Conservation (phyloP, 2,797 vertebrate species). For the Halcyon chelicuti region DNA sequence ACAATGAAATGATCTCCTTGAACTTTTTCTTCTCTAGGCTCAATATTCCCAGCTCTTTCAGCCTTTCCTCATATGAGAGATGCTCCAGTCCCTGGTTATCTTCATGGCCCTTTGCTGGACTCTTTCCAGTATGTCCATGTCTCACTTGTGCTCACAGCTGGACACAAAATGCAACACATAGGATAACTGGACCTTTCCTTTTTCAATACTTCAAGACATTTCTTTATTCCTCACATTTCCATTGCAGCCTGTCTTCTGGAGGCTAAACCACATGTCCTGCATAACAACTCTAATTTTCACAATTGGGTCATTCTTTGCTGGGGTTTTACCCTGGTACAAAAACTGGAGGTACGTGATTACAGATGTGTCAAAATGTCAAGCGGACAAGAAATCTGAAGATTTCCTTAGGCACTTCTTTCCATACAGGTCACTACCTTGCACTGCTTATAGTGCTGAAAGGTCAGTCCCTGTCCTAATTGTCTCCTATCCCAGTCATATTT, state of each 20-base stretch:
- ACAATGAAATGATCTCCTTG: not conserved
- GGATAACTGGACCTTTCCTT: not conserved
- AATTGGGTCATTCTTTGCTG: not conserved
- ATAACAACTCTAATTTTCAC: not conserved
- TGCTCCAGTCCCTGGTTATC: not conserved
- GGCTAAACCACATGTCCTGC: not conserved
- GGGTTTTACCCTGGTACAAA: not conserved
- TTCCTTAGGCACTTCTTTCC: not conserved
- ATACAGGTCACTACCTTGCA: not conserved
- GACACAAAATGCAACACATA: not conserved
- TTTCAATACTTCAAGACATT: not conserved
- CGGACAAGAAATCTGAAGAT: not conserved
- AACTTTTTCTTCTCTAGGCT: not conserved
- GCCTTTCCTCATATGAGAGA: not conserved
- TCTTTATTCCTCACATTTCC: not conserved
- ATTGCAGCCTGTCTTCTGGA: not conserved
- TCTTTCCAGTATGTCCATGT: not conserved
- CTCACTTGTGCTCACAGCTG: not conserved
- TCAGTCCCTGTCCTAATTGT: not conserved
- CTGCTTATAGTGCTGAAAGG: not conserved
- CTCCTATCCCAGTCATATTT: not conserved
- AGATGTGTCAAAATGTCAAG: not conserved
- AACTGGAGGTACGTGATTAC: not conserved
- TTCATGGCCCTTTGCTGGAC: not conserved
- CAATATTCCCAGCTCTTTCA: not conserved